Evolutionary conservation across 1,140 invertebrate genomes (phyloP), one percentile per base, ranked within the genome.

Genomic region (Drosophila carrolli): DNA sequence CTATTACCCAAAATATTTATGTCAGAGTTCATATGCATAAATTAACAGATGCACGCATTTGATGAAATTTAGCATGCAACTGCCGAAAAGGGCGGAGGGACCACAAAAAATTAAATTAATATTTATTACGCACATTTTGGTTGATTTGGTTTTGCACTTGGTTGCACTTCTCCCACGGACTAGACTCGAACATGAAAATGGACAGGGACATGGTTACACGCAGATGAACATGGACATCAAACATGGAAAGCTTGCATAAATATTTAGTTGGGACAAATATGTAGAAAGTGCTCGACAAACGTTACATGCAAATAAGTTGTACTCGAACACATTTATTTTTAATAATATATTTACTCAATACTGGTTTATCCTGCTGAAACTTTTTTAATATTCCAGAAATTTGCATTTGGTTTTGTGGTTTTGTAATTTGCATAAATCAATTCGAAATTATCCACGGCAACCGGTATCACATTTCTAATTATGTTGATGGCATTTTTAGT

Each of bases 391-490:
- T 67, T 62, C 46, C 61, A 46, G 27, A 68, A 75, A 78, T 86
- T 79, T 82, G 50, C 68, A 86, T 86, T 86, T 75, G 60, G 73
- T 89, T 75, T 70, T 78, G 84, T 35, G 84, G 84, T 73, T 81
- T 84, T 23, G 77, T 48, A 81, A 89, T 89, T 89, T 89, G 58
- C 84, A 89, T 89, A 89, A 89, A 89, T 89, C 84, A 89, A 89
- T 89, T 84, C 55, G 59, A 74, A 65, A 81, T 74, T 81, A 65
- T 70, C 46, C 59, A 16, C 35, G 50, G 44, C 44, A 27, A 40
- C 27, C 38, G 50, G 55, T 75, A 89, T 89, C 80, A 75, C 65
- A 78, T 89, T 89, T 89, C 84, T 89, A 89, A 89, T 89, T 89
- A 89, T 89, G 84, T 89, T 74, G 73, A 75, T 78, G 73, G 68